phyloP scores from a whole-genome alignment of 2,888 invertebrate species.

The Drosophila rellima region DNA sequence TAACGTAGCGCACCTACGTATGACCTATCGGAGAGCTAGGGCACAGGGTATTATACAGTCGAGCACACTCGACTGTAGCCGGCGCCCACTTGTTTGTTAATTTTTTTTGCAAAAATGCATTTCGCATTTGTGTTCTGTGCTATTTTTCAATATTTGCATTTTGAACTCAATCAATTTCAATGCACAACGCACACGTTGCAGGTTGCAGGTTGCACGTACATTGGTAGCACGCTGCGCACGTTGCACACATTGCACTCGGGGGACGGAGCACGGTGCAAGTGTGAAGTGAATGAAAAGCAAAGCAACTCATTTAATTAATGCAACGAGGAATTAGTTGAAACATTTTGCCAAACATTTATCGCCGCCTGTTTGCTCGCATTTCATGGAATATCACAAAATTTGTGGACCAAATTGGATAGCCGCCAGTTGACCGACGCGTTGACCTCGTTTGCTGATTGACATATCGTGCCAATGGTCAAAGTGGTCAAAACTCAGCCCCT shows the following conservation, averaged over 20 bases:
- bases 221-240: slow-evolving; percentile 1
- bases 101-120: slow-evolving; percentile 3
- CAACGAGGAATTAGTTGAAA: slow-evolving; percentile 47
- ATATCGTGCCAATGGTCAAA: slow-evolving; percentile 34
- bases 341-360: slow-evolving; percentile 46
- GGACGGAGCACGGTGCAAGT: slow-evolving; percentile 6
- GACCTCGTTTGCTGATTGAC: slow-evolving; percentile 49
- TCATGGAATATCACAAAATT: slow-evolving; percentile 23
- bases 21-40: too few relatives aligned
- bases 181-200: slow-evolving; percentile 12
- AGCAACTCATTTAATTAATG: slow-evolving; percentile 60
- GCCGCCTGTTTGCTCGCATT: slow-evolving; percentile 25
- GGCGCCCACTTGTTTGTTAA: too few relatives aligned
- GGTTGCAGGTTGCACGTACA: slow-evolving; percentile 14
- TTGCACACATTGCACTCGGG: slow-evolving; percentile 2
- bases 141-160: slow-evolving; percentile 39
- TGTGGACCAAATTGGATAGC: slow-evolving; percentile 14
- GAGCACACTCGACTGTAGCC: too few relatives aligned
- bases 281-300: slow-evolving; percentile 10
- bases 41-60: too few relatives aligned
- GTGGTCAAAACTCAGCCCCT: slow-evolving; percentile 13
- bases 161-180: slow-evolving; percentile 35
- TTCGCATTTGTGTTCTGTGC: slow-evolving; percentile 19
- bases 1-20: too few relatives aligned
- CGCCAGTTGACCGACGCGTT: not conserved